Base-by-base conservation (phyloP, 2,113 vertebrate species). In the Sitta europaea region DNA sequence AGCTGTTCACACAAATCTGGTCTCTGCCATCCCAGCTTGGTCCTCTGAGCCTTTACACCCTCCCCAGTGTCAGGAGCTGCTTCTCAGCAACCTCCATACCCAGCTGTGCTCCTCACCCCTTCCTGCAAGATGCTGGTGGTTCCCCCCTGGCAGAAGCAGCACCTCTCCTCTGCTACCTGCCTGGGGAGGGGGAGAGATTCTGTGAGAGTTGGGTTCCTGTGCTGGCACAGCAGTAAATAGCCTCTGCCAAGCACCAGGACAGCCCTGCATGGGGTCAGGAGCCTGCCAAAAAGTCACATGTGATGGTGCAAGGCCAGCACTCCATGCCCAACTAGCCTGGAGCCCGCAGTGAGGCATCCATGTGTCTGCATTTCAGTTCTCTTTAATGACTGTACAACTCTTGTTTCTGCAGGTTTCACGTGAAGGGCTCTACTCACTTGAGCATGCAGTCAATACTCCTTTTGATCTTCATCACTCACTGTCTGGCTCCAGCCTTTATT, bases 401-500 rank as follows among this genome's bases (percentile, higher is more conserved):
- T 1, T 38, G 66, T 85, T 96, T 50, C 86, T 89, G 80, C 76
- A 68, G 83, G 61, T 67, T 89, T 78, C 77, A 38, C 1, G 24
- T 14, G 61, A 75, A 53, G 61, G 91, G 72, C 53, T 86, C 65
- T 24, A 71, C 83, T 95, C 73, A 51, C 83, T 91, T 72, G 84
- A 82, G 66, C 87, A 20, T 45, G 57, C 89, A 91, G 86, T 85
- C 94, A 85, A 95, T 96, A 96, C 29, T 75, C 61, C 57, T 92
- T 91, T 92, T 4, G 2, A 81, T 85, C 91, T 95, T 89, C 95
- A 97, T 97, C 93, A 53, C 36, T 97, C 96, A 92, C 65, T 94
- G 91, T 84, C 96, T 89, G 92, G 66, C 93, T 94, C n/a, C 77
- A 65, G 73, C 70, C 45, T 95, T 95, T 95, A 87, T 89, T 96